These are phyloP conservation scores for Diabrotica undecimpunctata DNA, from an alignment of 1,140 invertebrate genomes.

Conservation along the genomic window DNA sequence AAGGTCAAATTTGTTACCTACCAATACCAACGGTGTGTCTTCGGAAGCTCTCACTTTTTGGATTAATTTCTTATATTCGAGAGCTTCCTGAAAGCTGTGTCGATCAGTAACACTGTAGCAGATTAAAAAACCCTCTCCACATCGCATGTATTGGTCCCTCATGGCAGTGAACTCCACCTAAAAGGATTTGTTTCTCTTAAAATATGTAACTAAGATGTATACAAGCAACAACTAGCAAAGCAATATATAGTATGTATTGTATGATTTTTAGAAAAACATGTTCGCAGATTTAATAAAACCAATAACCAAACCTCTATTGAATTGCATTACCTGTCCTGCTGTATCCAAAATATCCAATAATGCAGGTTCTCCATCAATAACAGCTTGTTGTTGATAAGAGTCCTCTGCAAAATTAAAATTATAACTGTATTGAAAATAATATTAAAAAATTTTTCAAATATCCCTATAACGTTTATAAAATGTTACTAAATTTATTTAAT, in stretches of 20 bases:
- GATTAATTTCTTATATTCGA: slow-evolving; percentile 92
- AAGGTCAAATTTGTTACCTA: slow-evolving; percentile 98
- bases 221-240: too few species aligned
- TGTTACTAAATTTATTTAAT: slow-evolving; percentile 1
- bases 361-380: slow-evolving; percentile 98
- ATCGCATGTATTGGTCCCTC: slow-evolving; percentile 97
- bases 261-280: too few species aligned
- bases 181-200: background rate
- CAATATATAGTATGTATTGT: too few species aligned
- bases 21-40: slow-evolving; percentile 94
- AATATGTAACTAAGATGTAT: too few species aligned
- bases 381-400: slow-evolving; percentile 97
- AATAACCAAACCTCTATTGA: too few species aligned
- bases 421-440: background rate
- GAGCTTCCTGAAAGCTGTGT: slow-evolving; percentile 76
- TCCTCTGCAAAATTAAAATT: slow-evolving; percentile 71
- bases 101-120: slow-evolving; percentile 79
- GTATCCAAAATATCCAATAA: slow-evolving; percentile 98
- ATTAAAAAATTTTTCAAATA: too few species aligned
- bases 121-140: slow-evolving; percentile 94
- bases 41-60: slow-evolving; percentile 95
- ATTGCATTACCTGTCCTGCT: slow-evolving; percentile 78
- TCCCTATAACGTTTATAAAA: too few species aligned
- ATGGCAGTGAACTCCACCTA: slow-evolving; percentile 89
- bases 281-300: too few species aligned